Evolutionary conservation across 1,140 invertebrate species (phyloP), one percentile per base, ranked within the genome.

Genomic region (Cataglyphis hispanica): DNA sequence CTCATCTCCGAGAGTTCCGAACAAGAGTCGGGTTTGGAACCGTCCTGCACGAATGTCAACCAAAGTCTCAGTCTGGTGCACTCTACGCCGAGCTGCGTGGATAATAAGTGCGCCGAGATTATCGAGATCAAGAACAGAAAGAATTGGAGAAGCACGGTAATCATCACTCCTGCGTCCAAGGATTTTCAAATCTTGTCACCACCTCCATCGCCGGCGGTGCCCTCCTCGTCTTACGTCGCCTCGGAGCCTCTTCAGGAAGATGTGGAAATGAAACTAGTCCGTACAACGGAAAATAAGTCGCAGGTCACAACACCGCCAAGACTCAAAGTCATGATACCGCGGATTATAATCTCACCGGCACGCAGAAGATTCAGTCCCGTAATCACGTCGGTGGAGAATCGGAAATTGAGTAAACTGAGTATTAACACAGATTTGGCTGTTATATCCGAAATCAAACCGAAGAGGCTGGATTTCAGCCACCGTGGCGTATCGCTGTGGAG

Each of bases 381-480:
- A 0, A 64, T 89, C 19, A 85, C 64, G 2, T 92, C 90, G 0
- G 78, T 69, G 2, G 90, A 91, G 7, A 89, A 90, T 66, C 76
- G 76, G 13, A 90, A 91, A 37, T 43, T 93, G 34, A 87, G 90
- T 2, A 86, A 91, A 7, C 56, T 92, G 0, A 88, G 56, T 8
- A 90, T 92, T n/a, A n/a, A n/a, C 50, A 87, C 72, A 3, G 92
- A 94, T 53, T 22, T 89, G 16, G 34, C 64, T 3, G 25, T 75
- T 8, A 58, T 85, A 1, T 10, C 72, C 0, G 91, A 92, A 0
- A 93, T 93, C 11, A 93, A 92, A 64, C 94, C 94, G 1, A 94
- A 94, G 46, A 92, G 90, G 81, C 63, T 95, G 16, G 92, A 94
- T 70, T 94, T 94, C 76, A 91, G 87, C 78, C 86, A 91, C 1